Percentiles rank a stretch among this genome's conserved stretches.
These are phyloP conservation scores for Pelodytes ibericus DNA, from an alignment of 2,797 vertebrate species.

Conservation along the genomic window DNA sequence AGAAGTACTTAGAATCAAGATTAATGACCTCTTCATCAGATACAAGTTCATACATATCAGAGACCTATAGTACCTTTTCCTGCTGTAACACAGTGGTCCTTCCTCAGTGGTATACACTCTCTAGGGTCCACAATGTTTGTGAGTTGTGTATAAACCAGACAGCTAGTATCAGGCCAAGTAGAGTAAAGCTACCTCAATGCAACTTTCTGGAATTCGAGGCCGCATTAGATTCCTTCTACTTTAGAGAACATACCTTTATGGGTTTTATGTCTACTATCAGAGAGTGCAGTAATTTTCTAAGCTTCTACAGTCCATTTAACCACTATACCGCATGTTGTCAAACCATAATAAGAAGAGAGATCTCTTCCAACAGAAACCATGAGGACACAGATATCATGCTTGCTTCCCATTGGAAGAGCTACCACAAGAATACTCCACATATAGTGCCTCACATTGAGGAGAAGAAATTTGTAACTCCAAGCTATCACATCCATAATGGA, in stretches of 20 bases:
- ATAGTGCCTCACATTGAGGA: constrained; percentile 78
- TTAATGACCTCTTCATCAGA: constrained; percentile 53
- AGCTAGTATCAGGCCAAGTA: constrained; percentile 59
- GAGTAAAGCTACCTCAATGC: constrained; percentile 68
- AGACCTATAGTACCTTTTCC: constrained; percentile 54
- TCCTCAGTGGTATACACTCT: constrained; percentile 71
- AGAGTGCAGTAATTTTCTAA: constrained; percentile 81
- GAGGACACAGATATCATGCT: constrained; percentile 62
- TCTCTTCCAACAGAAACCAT: constrained; percentile 7
- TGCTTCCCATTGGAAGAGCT: constrained; percentile 70
- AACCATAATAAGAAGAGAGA: constrained; percentile 67
- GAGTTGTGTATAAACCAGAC: constrained; percentile 85
- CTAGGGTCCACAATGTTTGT: constrained; percentile 77
- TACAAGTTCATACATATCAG: constrained; percentile 5
- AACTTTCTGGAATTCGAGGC: constrained; percentile 72
- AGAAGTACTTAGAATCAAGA: constrained; percentile 55
- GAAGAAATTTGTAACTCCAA: constrained; percentile 62
- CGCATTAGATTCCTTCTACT: constrained; percentile 77
- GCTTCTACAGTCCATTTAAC: constrained; percentile 83
- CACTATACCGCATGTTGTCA: constrained; percentile 91
- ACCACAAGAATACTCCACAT: constrained; percentile 40
- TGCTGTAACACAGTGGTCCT: constrained; percentile 88
- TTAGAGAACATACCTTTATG: constrained; percentile 73
- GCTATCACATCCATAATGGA: constrained; percentile 57
- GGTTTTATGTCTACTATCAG: constrained; percentile 64